Evolutionary conservation across 2,113 vertebrate genomes (phyloP).

Genomic region (Forbesichthys papilliferus): DNA sequence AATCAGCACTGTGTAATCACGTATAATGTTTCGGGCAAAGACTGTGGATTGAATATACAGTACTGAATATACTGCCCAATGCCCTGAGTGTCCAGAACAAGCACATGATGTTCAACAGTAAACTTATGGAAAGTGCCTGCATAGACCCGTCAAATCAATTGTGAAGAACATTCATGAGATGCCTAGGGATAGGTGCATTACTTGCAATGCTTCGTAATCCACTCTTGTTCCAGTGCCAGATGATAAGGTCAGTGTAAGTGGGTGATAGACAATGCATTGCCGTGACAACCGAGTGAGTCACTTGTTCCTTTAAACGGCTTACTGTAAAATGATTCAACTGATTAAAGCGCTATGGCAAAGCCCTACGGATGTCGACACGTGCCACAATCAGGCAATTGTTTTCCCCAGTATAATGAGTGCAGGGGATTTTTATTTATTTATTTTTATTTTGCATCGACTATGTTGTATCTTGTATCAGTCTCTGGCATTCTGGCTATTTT

Average conservation of each 20-base stretch:
- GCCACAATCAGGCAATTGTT: not conserved
- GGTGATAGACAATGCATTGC: not conserved
- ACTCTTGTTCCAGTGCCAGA: not conserved
- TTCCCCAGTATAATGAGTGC: not conserved
- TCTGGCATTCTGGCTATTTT: not conserved
- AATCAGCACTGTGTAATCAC: conserved; percentile 24
- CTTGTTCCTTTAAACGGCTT: not conserved
- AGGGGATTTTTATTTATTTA: not conserved
- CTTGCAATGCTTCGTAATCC: not conserved
- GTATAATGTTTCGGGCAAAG: not conserved
- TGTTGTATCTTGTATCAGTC: not conserved
- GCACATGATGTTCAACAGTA: not conserved
- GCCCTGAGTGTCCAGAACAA: conserved; percentile 1
- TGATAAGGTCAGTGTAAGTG: not conserved
- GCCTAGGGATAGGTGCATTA: not conserved
- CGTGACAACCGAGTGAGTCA: not conserved
- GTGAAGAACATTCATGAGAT: not conserved
- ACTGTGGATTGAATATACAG: not conserved
- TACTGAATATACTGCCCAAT: not conserved
- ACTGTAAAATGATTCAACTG: no score
- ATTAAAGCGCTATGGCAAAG: conserved; percentile 7
- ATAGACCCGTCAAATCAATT: not conserved
- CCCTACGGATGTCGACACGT: conserved; percentile 18
- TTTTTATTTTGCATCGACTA: not conserved
- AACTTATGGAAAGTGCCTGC: not conserved